phyloP scores from a whole-genome alignment of 2,888 invertebrate genomes.

The Chalcosyrphus nemorum region DNA sequence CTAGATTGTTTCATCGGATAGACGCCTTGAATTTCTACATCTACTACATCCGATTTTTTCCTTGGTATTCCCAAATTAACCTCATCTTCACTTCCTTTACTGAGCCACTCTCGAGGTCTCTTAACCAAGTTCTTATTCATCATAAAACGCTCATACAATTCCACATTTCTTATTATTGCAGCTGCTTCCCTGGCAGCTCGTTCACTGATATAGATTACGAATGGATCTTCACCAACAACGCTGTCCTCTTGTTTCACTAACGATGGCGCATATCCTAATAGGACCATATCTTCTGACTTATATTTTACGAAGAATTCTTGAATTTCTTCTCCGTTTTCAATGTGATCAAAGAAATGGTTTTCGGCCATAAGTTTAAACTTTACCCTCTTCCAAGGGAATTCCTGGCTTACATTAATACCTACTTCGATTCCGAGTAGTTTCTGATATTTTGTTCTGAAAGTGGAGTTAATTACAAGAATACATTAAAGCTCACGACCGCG shows the following conservation, averaged over 20 bases:
- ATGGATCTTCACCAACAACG: constrained; percentile 85
- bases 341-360: constrained; percentile 82
- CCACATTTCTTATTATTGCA: constrained; percentile 84
- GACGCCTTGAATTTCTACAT: constrained; percentile 86
- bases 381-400: constrained; percentile 88
- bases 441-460: constrained; percentile 75
- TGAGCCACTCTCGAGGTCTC: constrained; percentile 84
- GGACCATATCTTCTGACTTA: constrained; percentile 81
- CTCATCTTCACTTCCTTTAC: constrained; percentile 86
- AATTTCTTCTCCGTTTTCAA: constrained; percentile 82
- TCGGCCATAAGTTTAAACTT: constrained; percentile 85
- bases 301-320: constrained; percentile 81
- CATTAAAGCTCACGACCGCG: not conserved
- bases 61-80: constrained; percentile 84
- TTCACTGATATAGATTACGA: constrained; percentile 86
- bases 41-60: constrained; percentile 84
- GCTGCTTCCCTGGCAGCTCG: constrained; percentile 82
- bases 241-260: constrained; percentile 83
- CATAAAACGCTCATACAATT: constrained; percentile 81
- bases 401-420: constrained; percentile 87
- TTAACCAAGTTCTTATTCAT: constrained; percentile 84
- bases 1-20: constrained; percentile 83
- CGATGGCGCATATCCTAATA: constrained; percentile 87
- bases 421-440: constrained; percentile 84
- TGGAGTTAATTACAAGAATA: not conserved